A percentile compares a stretch with the other conserved stretches of the same genome.
phyloP scores from a whole-genome alignment of 1,140 invertebrate species.

The Plectrocnemia conspersa region DNA sequence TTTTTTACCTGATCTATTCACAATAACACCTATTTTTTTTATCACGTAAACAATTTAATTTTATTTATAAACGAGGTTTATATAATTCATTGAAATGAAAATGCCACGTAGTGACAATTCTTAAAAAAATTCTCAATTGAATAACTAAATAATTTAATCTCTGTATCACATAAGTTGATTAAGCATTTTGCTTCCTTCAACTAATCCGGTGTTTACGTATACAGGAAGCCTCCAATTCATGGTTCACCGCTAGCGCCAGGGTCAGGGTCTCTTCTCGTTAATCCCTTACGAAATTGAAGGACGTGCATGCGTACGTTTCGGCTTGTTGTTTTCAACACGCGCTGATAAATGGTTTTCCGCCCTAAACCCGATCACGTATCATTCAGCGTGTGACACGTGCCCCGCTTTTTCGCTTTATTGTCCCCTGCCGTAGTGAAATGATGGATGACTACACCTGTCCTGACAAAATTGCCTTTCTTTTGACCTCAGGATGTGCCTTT shows the following conservation, averaged over 20 bases:
- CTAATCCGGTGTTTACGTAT: no score
- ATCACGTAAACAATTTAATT: no score
- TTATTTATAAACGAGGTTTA: no score
- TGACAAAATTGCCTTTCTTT: background rate
- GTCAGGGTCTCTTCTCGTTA: background rate
- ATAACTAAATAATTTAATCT: no score
- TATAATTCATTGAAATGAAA: no score
- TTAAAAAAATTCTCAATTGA: no score
- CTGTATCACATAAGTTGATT: no score
- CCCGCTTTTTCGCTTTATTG: constrained; percentile 5
- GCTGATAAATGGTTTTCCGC: constrained; percentile 7
- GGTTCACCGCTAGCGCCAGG: background rate
- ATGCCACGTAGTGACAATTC: no score
- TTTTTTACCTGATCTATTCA: no score
- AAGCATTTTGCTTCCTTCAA: no score
- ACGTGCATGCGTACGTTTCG: background rate
- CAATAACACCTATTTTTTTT: no score
- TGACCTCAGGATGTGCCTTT: background rate
- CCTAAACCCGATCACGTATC: background rate
- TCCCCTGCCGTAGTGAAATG: background rate
- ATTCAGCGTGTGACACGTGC: constrained; percentile 5
- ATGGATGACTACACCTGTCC: background rate
- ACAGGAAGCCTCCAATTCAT: no score
- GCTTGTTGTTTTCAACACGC: constrained; percentile 8
- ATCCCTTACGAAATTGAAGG: background rate